Evolutionary conservation across 2,888 invertebrate species (phyloP).

Genomic region (Metellina segmentata): DNA sequence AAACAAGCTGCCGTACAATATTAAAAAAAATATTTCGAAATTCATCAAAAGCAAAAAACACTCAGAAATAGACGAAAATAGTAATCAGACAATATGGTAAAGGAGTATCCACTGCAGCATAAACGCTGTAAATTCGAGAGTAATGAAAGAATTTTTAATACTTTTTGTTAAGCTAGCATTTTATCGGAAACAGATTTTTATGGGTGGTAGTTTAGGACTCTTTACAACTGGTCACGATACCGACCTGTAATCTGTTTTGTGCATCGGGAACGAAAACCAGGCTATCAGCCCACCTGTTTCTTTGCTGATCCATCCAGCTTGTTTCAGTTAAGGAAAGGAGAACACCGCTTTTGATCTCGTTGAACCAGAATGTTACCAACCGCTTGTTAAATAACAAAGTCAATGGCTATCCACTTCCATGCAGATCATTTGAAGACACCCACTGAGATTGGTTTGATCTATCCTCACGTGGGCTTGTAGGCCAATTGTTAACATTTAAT

Average conservation of each 20-base stretch:
- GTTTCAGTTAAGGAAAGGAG: conserved; percentile 6
- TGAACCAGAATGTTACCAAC: not conserved
- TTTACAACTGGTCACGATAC: conserved; percentile 52
- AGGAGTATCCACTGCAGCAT: no score
- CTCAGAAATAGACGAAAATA: no score
- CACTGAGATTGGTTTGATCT: not conserved
- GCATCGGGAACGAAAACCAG: conserved; percentile 27
- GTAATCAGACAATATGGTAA: no score
- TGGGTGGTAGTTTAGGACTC: conserved; percentile 1
- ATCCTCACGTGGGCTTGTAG: not conserved
- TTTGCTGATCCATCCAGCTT: conserved; percentile 20
- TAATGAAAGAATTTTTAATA: no score
- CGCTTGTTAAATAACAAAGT: not conserved
- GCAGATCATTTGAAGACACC: conserved; percentile 12
- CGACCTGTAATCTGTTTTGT: conserved; percentile 53
- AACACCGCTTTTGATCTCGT: conserved; percentile 2
- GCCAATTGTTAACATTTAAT: not conserved
- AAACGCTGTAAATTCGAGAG: no score
- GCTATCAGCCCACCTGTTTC: conserved; percentile 41
- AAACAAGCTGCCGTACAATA: no score
- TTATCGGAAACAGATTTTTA: conserved; percentile 29
- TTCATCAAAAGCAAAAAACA: no score
- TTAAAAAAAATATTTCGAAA: no score
- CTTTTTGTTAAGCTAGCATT: not conserved
- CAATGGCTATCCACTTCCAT: conserved; percentile 19